Percentiles rank a stretch among this genome's conserved stretches.
These are phyloP conservation scores for Linyphia triangularis DNA, from an alignment of 2,888 invertebrate species.

Conservation along the genomic window DNA sequence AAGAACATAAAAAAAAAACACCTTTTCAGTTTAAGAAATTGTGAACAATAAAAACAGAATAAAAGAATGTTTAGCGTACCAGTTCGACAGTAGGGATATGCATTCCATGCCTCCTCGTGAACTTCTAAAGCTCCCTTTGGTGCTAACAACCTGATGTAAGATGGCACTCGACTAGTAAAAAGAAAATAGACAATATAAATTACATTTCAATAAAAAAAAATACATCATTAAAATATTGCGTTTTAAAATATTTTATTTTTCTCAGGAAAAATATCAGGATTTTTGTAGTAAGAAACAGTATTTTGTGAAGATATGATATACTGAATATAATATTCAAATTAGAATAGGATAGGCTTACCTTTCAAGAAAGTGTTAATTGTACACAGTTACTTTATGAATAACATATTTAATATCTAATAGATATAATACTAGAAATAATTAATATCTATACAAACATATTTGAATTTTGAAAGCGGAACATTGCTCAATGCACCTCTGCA, in stretches of 20 bases:
- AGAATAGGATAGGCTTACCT: too few relatives aligned
- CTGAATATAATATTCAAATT: too few relatives aligned
- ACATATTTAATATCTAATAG: neutral
- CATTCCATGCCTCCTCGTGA: conserved; percentile 99
- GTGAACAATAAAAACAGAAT: neutral
- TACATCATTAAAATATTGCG: neutral
- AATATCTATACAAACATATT: too few relatives aligned
- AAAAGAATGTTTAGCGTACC: conserved; percentile 49
- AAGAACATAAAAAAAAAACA: neutral
- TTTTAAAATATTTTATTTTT: neutral
- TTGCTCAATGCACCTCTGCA: too few relatives aligned
- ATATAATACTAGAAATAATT: too few relatives aligned
- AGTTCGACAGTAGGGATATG: conserved; percentile 99
- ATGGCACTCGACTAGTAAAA: conserved; percentile 93
- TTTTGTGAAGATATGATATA: neutral
- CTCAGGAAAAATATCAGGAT: neutral
- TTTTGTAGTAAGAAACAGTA: neutral
- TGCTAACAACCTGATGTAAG: conserved; percentile 93
- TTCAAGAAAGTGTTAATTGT: neutral
- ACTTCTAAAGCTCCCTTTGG: conserved; percentile 98
- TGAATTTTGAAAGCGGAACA: too few relatives aligned
- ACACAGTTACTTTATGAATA: neutral
- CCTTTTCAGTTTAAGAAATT: too few relatives aligned
- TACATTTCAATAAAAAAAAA: neutral
- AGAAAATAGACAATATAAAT: conserved; percentile 74